Percentiles rank a stretch among this genome's conserved stretches.
These are phyloP conservation scores for Chloroclysta siterata DNA, from an alignment of 2,888 invertebrate genomes.

Conservation along the genomic window DNA sequence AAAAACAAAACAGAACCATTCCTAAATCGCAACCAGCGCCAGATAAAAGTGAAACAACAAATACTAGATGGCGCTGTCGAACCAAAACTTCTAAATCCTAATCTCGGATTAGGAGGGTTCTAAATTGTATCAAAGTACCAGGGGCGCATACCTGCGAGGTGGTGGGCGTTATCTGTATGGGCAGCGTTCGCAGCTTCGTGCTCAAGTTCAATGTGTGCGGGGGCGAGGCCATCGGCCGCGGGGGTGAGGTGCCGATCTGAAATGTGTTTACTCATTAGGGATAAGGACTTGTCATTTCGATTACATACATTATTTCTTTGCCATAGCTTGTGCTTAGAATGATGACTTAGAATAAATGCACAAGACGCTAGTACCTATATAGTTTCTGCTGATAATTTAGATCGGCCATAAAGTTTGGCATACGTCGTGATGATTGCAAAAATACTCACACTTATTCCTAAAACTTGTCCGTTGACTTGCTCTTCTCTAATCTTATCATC, in stretches of 20 bases:
- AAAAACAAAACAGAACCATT: slow-evolving; percentile 9
- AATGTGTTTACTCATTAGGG: slow-evolving; percentile 41
- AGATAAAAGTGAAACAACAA: neutral
- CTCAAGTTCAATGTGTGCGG: slow-evolving; percentile 74
- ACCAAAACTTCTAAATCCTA: slow-evolving; percentile 52
- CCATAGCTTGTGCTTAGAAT: neutral
- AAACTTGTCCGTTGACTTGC: slow-evolving; percentile 69
- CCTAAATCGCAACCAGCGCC: slow-evolving; percentile 12
- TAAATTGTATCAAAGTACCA: slow-evolving; percentile 74
- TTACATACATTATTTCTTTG: slow-evolving; percentile 11
- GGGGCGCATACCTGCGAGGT: slow-evolving; percentile 78
- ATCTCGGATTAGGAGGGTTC: slow-evolving; percentile 72
- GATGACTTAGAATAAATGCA: neutral
- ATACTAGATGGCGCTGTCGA: slow-evolving; percentile 40
- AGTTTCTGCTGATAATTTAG: neutral
- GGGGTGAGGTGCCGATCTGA: slow-evolving; percentile 74
- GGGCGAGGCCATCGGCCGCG: slow-evolving; percentile 62
- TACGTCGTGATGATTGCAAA: neutral
- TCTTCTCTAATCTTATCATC: slow-evolving; percentile 74
- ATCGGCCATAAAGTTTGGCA: slow-evolving; percentile 13
- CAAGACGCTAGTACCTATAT: neutral
- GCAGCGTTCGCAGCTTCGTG: slow-evolving; percentile 76
- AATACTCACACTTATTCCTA: slow-evolving; percentile 79
- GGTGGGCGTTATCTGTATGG: slow-evolving; percentile 77
- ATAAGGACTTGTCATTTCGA: slow-evolving; percentile 10